Evolutionary conservation across 1,140 invertebrate species (phyloP), one percentile per base, ranked within the genome.

Genomic region (Brachionus sp.): DNA sequence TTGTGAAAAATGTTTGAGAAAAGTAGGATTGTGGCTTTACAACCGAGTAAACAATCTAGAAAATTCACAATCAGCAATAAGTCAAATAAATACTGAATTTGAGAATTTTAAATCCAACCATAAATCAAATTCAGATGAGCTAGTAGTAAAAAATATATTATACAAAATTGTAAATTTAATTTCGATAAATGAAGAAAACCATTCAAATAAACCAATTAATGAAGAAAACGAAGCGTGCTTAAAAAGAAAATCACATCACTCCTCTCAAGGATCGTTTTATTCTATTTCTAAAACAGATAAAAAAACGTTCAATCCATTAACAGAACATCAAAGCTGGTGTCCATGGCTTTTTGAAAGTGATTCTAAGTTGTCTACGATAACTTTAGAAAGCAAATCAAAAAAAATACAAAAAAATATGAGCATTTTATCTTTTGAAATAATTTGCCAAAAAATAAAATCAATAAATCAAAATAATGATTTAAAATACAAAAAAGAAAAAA

Each of bases 271-370:
- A n/a, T 33, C 16, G 6, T 10, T 23, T 19, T 33, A 13, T 29
- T 7, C 39, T 13, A 19, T 57, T 23, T 23, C 10, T n/a, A 19
- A 33, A 62, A 42, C 44, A 64, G 23, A 13, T 53, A 80, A 80
- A 12, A 80, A 57, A 42, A 5, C 5, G 19, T 62, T 80, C 50
- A n/a, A 80, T 80, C 77, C 77, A 39, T n/a, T 80, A 19, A 13
- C 1, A 39, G 62, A 66, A 25, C 77, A 80, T 66, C 62, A 80
- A 25, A 66, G 50, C 25, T 80, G 77, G 77, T 80, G 77, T 62
- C 77, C 77, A 42, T 80, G 77, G 77, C 25, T 80, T 37, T n/a
- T 39, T 39, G 77, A 62, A 37, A 62, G 5, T 0, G 77, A 46
- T 5, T 25, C 68, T n/a, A 3, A n/a, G 4, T 2, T 73, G 13